Base-by-base conservation (phyloP, 2,797 vertebrate genomes). In the Lophius americanus region DNA sequence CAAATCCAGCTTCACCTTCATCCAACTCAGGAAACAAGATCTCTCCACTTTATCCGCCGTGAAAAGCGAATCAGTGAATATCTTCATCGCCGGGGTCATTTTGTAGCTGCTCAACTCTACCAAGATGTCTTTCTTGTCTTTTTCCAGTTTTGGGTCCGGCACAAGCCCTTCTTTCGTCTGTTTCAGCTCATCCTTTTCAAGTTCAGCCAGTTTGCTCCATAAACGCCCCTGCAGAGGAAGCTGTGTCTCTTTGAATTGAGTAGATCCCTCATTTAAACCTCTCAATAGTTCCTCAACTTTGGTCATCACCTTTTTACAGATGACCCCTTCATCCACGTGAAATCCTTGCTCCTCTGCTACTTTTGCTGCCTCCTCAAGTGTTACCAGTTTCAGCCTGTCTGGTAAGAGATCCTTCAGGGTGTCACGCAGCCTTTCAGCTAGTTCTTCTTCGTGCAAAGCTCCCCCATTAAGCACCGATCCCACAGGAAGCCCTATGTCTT, bases 11-110 rank as follows among this genome's bases (percentile, higher is more conserved):
- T 78, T 91, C 56, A 93, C 76, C 74, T 90, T 96, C 90, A 96
- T 91, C 94, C 94, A 96, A 59, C 76, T 88, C 32, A 96, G 84
- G 68, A 96, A 96, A 67, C 85, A 96, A 7, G 85, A 83, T 62
- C 90, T 93, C 73, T 94, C 91, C 0, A 67, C 41, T 41, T 41
- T 82, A 32, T 93, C 84, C 47, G 82, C 57, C 58, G 86, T 76
- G 55, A 74, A 91, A 33, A 97, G 85, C 0, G 88, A 85, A 0
- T 78, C 50, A 1, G 92, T 92, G 62, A 96, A 96, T 53, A 73
- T 77, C 68, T 85, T 92, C 89, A 96, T 87, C 0, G 88, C 89
- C 33, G 78, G 53, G 3, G 92, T 86, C 36, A 93, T 91, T 60
- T 85, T 90, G 35, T 93, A 93, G 56, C 76, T 70, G 4, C 78